Conservation (phyloP, 64 coral and sea anemone species). For the Astreopora myriophthalma region DNA sequence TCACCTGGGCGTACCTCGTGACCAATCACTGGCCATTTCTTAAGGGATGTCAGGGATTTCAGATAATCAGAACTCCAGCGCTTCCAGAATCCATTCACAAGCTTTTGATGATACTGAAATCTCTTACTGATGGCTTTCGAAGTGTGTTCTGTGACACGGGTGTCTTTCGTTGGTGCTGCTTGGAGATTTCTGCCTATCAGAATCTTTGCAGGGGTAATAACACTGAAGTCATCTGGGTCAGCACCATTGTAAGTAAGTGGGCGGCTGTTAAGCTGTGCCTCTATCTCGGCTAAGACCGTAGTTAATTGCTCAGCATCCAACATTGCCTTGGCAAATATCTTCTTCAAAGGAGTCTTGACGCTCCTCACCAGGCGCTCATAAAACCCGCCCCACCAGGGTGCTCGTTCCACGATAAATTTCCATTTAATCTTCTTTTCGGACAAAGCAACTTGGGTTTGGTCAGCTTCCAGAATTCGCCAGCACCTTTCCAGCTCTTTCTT, state of each 20-base stretch:
- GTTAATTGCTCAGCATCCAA: not conserved
- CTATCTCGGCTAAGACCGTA: not conserved
- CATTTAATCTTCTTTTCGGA: not conserved
- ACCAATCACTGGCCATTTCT: not conserved
- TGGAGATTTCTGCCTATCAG: not conserved
- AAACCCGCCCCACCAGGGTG: not conserved
- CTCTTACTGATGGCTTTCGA: too few species aligned
- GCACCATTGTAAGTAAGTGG: not conserved
- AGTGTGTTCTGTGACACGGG: not conserved
- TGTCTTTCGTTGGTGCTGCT: not conserved
- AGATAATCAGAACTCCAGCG: too few species aligned
- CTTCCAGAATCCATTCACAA: too few species aligned
- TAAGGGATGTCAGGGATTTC: too few species aligned
- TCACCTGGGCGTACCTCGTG: not conserved
- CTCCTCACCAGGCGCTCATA: not conserved
- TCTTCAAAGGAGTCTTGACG: not conserved
- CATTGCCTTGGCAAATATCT: not conserved
- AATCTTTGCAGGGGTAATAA: not conserved
- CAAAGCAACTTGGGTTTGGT: not conserved
- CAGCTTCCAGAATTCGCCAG: not conserved
- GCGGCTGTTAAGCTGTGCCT: slow-evolving; percentile 10
- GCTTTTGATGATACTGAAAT: too few species aligned
- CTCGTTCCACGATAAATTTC: not conserved
- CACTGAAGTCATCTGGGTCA: not conserved
- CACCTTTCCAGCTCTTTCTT: not conserved